A percentile compares a stretch with the other conserved stretches of the same genome.
phyloP scores from a whole-genome alignment of 2,113 vertebrate species.

The Crocuta crocuta region DNA sequence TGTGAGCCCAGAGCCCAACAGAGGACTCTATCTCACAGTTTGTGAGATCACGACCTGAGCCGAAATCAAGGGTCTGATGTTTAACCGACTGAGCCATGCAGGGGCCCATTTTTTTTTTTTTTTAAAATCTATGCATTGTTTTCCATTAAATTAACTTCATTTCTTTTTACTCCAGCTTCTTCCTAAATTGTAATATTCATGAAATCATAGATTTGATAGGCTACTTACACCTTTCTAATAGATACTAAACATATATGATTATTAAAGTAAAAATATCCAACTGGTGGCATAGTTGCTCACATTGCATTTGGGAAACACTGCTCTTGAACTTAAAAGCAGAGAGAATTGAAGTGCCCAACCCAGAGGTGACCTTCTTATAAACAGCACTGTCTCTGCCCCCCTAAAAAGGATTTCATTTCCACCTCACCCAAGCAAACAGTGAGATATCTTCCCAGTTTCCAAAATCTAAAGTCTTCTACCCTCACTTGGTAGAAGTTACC shows the following conservation, averaged over 20 bases:
- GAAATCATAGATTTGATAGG: neutral
- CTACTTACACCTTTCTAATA: slow-evolving; percentile 14
- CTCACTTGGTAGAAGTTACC: neutral
- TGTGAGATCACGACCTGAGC: too few species aligned
- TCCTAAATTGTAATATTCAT: neutral
- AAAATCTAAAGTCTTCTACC: neutral
- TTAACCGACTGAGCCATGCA: too few species aligned
- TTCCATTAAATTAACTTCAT: neutral
- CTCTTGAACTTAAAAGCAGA: neutral
- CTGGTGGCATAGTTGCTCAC: neutral
- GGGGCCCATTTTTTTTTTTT: neutral
- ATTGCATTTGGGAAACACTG: neutral
- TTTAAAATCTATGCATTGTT: neutral
- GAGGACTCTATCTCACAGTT: too few species aligned
- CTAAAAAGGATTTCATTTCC: neutral
- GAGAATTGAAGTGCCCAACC: neutral
- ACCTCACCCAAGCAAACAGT: neutral
- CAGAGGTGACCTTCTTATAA: neutral
- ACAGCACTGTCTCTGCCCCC: neutral
- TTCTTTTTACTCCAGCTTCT: neutral
- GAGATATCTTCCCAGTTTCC: neutral
- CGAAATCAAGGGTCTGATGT: too few species aligned
- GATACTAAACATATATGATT: neutral
- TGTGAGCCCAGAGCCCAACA: too few species aligned
- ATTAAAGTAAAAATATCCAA: slow-evolving; percentile 1